Evolutionary conservation across 2,113 vertebrate species (phyloP), one percentile per base, ranked within the genome.

Genomic region (Corvus moneduloides): DNA sequence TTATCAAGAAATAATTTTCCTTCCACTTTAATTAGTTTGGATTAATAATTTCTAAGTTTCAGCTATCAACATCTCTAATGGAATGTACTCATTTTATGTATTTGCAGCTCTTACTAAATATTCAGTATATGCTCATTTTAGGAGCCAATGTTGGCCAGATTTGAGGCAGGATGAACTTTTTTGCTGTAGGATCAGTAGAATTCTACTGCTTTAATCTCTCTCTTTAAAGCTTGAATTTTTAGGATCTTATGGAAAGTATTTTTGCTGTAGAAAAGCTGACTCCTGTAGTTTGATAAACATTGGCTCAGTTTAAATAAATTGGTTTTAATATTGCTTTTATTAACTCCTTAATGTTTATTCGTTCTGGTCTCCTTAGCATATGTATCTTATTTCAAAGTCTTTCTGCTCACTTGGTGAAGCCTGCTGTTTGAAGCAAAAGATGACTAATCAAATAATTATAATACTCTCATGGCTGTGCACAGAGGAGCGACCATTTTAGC

Each of bases 301-400:
- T 87, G 84, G 9, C 64, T 94, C 54, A 30, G 37, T 79, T 83
- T 91, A 71, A 84, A 87, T 87, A 32, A 83, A 23, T 69, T 88
- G 5, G 14, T 22, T 94, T 84, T 77, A 94, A 75, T 86, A 46
- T 13, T 91, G 37, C 62, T 83, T 81, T 90, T 93, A 46, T 54
- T 58, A 68, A 74, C 41, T 89, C 58, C 73, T 83, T 83, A 48
- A 55, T 85, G 46, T 95, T 96, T 95, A 51, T 85, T 96, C 90
- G 43, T 76, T 51, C 27, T 77, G 37, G 11, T 88, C 21, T 79
- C 23, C 63, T 91, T 87, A 55, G 64, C 55, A 28, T 24, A 7
- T 30, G 55, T 80, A 73, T 90, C 90, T 82, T 52, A 66, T 76
- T 96, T 97, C 79, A 88, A 80, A 92, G 95, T 63, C 12, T 77